Percentiles rank a stretch among this genome's conserved stretches.
These are phyloP conservation scores for Oryzias dopingdopingensis DNA, from an alignment of 2,797 vertebrate genomes.

Conservation along the genomic window DNA sequence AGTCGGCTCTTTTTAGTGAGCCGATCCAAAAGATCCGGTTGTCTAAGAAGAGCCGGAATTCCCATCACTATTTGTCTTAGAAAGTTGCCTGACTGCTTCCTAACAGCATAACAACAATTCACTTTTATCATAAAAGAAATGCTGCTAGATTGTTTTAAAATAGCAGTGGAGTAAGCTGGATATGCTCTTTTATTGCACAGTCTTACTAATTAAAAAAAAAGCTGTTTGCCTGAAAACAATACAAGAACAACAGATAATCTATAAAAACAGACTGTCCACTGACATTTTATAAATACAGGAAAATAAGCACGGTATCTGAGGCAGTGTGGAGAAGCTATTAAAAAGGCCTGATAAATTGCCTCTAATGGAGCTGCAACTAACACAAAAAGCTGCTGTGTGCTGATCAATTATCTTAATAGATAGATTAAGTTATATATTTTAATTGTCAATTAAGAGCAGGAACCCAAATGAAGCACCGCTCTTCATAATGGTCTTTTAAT, in stretches of 20 bases:
- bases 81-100: not conserved
- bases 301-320: slow-evolving; percentile 39
- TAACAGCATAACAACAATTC: not conserved
- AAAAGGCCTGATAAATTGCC: slow-evolving; percentile 61
- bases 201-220: not conserved
- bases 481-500: slow-evolving; percentile 76
- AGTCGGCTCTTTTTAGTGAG: too few relatives aligned
- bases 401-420: slow-evolving; percentile 77
- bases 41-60: too few relatives aligned
- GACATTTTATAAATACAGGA: slow-evolving; percentile 40
- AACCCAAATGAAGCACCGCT: slow-evolving; percentile 73
- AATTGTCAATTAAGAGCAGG: slow-evolving; percentile 76
- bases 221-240: not conserved
- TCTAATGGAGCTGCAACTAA: slow-evolving; percentile 59
- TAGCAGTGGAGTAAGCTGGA: too few relatives aligned
- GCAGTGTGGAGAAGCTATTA: slow-evolving; percentile 52
- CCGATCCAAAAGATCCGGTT: too few relatives aligned
- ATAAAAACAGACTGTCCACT: slow-evolving; percentile 8
- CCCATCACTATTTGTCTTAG: not conserved
- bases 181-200: not conserved
- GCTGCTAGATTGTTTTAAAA: not conserved
- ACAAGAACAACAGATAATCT: slow-evolving; percentile 8
- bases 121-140: not conserved
- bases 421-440: slow-evolving; percentile 73
- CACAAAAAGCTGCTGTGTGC: slow-evolving; percentile 59